A percentile compares a stretch with the other conserved stretches of the same genome.
These are phyloP conservation scores for Oryzaephilus surinamensis DNA, from an alignment of 1,140 invertebrate species.

Conservation along the genomic window DNA sequence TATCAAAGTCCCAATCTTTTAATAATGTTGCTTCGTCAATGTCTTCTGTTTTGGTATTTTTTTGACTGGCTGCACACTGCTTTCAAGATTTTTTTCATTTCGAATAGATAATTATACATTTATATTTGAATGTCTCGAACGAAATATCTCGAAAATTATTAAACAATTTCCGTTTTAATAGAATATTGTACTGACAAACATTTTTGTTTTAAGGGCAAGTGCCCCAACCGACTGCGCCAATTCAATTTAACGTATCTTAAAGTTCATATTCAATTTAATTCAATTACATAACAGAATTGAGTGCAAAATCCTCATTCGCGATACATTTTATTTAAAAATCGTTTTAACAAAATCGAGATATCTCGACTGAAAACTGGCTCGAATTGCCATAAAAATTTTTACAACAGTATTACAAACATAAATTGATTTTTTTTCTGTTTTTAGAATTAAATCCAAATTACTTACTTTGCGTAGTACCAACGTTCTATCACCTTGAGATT, in stretches of 20 bases:
- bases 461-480: slow-evolving; percentile 84
- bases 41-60: slow-evolving; percentile 36
- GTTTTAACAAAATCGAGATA: too few relatives aligned
- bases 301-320: too few relatives aligned
- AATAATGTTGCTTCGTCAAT: slow-evolving; percentile 61
- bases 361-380: neutral
- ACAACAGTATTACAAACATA: neutral
- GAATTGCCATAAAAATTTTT: neutral
- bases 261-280: slow-evolving; percentile 4
- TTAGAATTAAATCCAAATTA: slow-evolving; percentile 11
- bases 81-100: slow-evolving; percentile 17
- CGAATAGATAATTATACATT: too few relatives aligned
- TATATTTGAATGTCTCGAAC: too few relatives aligned
- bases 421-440: neutral
- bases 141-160: too few relatives aligned
- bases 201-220: too few relatives aligned
- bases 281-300: slow-evolving; percentile 6
- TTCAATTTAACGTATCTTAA: too few relatives aligned
- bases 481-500: slow-evolving; percentile 68
- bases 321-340: too few relatives aligned
- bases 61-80: slow-evolving; percentile 33
- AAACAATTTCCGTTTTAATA: too few relatives aligned
- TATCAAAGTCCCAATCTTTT: slow-evolving; percentile 73
- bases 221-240: too few relatives aligned
- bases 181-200: too few relatives aligned